A percentile compares a stretch with the other conserved stretches of the same genome.
phyloP scores from a whole-genome alignment of 2,888 invertebrate genomes.

The Scaptomyza reducta region DNA sequence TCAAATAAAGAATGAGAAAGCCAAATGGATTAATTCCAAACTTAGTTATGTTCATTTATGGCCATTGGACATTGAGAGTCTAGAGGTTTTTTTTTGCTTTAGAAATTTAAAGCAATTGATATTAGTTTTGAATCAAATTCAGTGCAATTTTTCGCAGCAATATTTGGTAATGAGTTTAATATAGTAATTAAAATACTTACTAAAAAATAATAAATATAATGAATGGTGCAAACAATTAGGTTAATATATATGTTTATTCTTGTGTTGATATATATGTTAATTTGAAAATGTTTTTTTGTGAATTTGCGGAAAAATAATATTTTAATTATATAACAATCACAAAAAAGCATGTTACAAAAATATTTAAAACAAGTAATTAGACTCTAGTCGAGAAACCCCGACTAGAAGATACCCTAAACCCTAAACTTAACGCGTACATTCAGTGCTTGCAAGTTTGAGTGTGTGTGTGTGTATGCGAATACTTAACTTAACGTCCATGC shows the following conservation, averaged over 20 bases:
- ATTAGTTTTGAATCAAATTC: neutral
- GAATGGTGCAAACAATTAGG: neutral
- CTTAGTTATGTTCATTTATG: neutral
- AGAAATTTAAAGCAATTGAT: neutral
- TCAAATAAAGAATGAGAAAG: neutral
- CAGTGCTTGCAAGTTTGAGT: no score
- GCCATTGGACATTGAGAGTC: neutral
- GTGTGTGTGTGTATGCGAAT: no score
- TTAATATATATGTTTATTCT: neutral
- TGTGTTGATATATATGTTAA: neutral
- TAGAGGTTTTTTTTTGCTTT: accelerated
- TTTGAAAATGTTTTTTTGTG: neutral
- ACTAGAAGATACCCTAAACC: no score
- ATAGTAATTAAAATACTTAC: neutral
- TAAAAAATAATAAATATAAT: neutral
- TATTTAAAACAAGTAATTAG: neutral
- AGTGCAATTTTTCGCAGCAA: neutral
- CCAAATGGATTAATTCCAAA: neutral
- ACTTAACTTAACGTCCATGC: no score
- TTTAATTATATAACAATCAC: neutral
- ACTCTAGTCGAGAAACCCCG: no score
- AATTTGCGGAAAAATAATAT: neutral
- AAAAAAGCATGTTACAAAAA: neutral
- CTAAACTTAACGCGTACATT: no score
- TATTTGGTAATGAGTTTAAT: neutral